Conservation (phyloP, 1,140 invertebrate species). For the Marisa cornuarietis region DNA sequence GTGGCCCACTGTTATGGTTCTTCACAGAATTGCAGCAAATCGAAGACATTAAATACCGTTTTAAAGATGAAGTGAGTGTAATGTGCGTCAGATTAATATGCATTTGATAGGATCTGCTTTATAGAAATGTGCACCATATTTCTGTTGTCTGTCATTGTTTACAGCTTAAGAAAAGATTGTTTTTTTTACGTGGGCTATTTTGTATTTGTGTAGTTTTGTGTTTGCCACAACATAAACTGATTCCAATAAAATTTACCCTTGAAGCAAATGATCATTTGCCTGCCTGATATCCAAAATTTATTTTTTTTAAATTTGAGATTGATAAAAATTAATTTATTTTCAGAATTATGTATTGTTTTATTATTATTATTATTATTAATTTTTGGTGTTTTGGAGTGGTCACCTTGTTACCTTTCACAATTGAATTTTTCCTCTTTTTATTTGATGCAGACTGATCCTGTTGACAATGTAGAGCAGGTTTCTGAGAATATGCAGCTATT, state of each 20-base stretch:
- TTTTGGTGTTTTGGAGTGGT: background rate
- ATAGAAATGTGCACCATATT: too few species aligned
- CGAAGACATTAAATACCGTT: slow-evolving; percentile 60
- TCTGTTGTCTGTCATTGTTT: background rate
- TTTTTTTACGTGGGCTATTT: background rate
- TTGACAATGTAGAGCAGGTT: slow-evolving; percentile 81
- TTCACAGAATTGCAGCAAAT: slow-evolving; percentile 59
- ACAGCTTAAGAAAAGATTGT: background rate
- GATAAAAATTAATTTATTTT: too few species aligned
- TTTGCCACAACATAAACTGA: too few species aligned
- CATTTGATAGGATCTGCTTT: too few species aligned
- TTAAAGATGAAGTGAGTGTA: slow-evolving; percentile 57
- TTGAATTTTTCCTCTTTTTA: background rate
- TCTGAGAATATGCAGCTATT: slow-evolving; percentile 84
- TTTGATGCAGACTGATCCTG: slow-evolving; percentile 72
- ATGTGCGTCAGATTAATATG: background rate
- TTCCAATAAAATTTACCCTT: background rate
- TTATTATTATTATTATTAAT: background rate
- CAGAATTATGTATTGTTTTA: background rate
- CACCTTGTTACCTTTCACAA: background rate
- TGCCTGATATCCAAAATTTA: background rate
- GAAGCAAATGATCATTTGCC: background rate
- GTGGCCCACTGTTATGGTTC: slow-evolving; percentile 46
- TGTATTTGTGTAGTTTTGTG: background rate
- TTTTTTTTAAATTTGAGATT: background rate